phyloP scores from a whole-genome alignment of 2,797 vertebrate species.

The Leucoraja ocellata region DNA sequence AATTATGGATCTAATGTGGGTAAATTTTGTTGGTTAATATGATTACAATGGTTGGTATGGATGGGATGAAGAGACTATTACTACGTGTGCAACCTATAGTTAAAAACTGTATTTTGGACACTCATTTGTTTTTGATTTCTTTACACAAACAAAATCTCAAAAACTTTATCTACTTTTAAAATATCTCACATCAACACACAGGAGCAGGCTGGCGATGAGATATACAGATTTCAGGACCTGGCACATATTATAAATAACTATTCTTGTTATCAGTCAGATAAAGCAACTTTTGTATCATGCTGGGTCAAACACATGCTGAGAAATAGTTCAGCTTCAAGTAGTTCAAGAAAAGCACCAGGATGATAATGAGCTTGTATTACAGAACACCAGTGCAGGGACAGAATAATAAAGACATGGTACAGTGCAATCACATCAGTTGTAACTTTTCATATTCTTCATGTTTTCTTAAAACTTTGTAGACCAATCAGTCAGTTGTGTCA shows the following conservation, averaged over 20 bases:
- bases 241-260: not conserved
- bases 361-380: not conserved
- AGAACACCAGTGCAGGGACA: not conserved
- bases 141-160: not conserved
- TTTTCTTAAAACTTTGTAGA: too few relatives aligned
- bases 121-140: not conserved
- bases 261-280: not conserved
- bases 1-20: too few relatives aligned
- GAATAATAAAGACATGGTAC: not conserved
- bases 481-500: too few relatives aligned
- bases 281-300: not conserved
- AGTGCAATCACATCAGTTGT: not conserved
- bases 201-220: not conserved
- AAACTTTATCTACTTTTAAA: too few relatives aligned
- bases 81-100: too few relatives aligned
- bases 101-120: not conserved
- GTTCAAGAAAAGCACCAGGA: not conserved
- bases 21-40: too few relatives aligned
- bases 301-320: not conserved
- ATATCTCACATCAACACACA: not conserved
- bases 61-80: too few relatives aligned
- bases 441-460: not conserved
- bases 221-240: not conserved
- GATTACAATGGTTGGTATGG: too few relatives aligned
- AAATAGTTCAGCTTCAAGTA: not conserved